Conservation (phyloP, 2,113 vertebrate genomes). For the Eclectus roratus region DNA sequence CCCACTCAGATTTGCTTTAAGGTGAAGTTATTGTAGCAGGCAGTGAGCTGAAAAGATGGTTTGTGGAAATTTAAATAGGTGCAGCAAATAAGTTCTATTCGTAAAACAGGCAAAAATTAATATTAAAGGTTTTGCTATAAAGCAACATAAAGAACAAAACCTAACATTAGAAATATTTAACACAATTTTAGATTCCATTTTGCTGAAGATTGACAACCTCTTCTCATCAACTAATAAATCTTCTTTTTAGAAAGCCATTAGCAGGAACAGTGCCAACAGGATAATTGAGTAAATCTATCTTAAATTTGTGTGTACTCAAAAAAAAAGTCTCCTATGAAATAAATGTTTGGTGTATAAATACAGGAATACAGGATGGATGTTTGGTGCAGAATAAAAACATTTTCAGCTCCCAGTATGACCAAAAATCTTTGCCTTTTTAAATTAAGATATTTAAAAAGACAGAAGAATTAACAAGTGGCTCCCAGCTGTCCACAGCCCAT, state of each 20-base stretch:
- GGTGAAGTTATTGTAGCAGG: neutral
- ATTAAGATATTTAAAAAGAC: neutral
- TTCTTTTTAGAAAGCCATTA: neutral
- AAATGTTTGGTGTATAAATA: neutral
- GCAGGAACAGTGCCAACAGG: neutral
- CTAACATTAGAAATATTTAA: neutral
- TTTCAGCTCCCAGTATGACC: neutral
- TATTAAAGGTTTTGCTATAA: neutral
- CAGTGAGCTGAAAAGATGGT: neutral
- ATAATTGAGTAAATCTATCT: neutral
- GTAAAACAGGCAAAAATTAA: neutral
- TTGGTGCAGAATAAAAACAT: neutral
- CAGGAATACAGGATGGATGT: neutral
- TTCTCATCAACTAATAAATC: neutral
- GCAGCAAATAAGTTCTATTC: neutral
- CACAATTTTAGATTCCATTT: neutral
- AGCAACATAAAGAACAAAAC: neutral
- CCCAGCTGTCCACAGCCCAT: neutral
- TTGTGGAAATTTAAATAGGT: neutral
- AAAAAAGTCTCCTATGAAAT: neutral
- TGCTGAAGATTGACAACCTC: neutral
- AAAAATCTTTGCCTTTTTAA: neutral
- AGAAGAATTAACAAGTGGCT: neutral
- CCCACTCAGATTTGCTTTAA: neutral
- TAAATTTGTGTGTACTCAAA: neutral